Conservation (phyloP, 1,140 invertebrate species). For the Bombus confusus region DNA sequence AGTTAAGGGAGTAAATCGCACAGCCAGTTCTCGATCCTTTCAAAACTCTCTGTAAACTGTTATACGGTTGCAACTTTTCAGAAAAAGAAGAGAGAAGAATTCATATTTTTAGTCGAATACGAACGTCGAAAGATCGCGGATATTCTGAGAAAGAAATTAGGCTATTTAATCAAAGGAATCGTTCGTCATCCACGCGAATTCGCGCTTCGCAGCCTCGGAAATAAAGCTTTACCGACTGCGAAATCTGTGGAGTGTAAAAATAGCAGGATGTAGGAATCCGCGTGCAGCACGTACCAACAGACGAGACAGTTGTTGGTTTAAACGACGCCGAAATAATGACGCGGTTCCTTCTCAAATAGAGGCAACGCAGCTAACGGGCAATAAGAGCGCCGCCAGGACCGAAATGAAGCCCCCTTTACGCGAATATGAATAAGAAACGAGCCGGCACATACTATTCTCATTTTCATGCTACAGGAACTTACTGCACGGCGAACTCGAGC, state of each 20-base stretch:
- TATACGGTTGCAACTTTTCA: too few relatives aligned
- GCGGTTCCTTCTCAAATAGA: slow-evolving; percentile 12
- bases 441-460: slow-evolving; percentile 51
- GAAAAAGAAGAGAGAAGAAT: too few relatives aligned
- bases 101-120: too few relatives aligned
- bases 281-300: slow-evolving; percentile 1
- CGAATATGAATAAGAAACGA: slow-evolving; percentile 60
- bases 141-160: too few relatives aligned
- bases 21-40: too few relatives aligned
- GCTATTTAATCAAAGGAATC: too few relatives aligned
- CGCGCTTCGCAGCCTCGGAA: too few relatives aligned
- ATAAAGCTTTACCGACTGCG: neutral
- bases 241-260: slow-evolving; percentile 34
- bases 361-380: slow-evolving; percentile 36
- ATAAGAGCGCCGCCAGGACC: slow-evolving; percentile 38
- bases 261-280: neutral
- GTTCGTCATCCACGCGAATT: too few relatives aligned
- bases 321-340: slow-evolving; percentile 43
- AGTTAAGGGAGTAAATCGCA: too few relatives aligned
- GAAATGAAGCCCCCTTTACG: slow-evolving; percentile 48
- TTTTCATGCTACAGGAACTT: slow-evolving; percentile 53
- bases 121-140: too few relatives aligned
- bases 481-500: slow-evolving; percentile 44
- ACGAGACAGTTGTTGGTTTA: slow-evolving; percentile 45
- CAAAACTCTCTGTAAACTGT: too few relatives aligned